Base-by-base conservation (phyloP, 2,113 vertebrate species). In the Scartelaos histophorus region DNA sequence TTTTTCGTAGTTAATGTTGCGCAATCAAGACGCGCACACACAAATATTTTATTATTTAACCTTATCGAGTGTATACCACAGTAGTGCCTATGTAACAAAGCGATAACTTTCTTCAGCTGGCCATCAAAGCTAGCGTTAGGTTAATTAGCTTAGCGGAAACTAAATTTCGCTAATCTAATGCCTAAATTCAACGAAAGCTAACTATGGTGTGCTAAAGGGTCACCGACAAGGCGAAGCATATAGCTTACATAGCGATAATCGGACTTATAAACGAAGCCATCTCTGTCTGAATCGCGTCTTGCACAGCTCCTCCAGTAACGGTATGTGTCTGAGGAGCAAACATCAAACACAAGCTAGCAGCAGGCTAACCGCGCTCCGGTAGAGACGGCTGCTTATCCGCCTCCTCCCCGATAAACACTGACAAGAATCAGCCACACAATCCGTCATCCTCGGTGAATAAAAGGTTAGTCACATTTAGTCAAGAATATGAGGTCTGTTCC, bases 291-390 rank as follows among this genome's bases (percentile, higher is more conserved):
- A 19, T 13, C 7, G 46, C 46, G 46, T 56, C 46, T 17, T 35
- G 17, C 64, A 38, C 24, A 22, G 9, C 7, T 61, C 25, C 25
- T 5, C 35, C 49, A 3, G 17, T 22, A 29, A 64, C 47, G 69
- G 43, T 66, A 24, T 64, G 66, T 24, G 24, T 43, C 78, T 45
- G n/a, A 47, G 53, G 38, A 49, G 38, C 17, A 65, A 47, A 62
- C 75, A 71, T 70, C 64, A 66, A 66, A 71, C 51, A 67, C n/a
- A 21, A 71, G 81, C 78, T 88, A 89, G 66, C 85, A 24, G 11
- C 85, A 25, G 12, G 83, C 70, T 88, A 90, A 71, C 89, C 35
- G 60, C 74, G 43, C 53, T 49, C 78, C 75, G 66, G 47, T 66
- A 74, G n/a, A 61, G 35, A 84, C 57, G 25, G 9, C 34, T 70